These are phyloP conservation scores for Rhabdomys pumilio DNA, from an alignment of 2,797 vertebrate genomes.

Conservation along the genomic window DNA sequence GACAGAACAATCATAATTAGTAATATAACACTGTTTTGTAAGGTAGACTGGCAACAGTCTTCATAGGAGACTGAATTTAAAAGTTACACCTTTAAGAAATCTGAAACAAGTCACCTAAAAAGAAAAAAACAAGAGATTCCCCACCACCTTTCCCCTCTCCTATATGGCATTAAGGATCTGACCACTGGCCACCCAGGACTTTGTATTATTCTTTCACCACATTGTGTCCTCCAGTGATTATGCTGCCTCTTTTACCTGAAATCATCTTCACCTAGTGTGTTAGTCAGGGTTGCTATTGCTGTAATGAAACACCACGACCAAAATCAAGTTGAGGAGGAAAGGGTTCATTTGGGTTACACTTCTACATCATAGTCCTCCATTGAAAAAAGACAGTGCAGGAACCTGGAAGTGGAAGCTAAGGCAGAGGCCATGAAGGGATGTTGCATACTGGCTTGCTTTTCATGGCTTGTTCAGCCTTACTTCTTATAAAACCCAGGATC, in stretches of 20 bases:
- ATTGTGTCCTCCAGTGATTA: neutral
- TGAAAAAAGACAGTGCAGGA: neutral
- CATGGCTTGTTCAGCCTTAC: neutral
- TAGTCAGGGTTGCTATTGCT: neutral
- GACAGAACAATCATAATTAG: constrained; percentile 38
- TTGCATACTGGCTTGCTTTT: neutral
- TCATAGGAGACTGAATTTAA: neutral
- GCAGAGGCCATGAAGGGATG: neutral
- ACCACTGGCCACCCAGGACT: neutral
- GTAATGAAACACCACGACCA: neutral
- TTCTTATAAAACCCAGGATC: neutral
- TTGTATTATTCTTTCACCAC: neutral
- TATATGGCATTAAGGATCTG: constrained; percentile 6
- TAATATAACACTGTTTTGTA: constrained; percentile 41
- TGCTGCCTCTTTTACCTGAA: constrained; percentile 12
- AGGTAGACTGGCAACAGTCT: neutral
- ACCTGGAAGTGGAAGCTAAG: neutral
- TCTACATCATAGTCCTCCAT: neutral
- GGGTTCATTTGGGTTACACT: neutral
- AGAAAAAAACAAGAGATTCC: neutral
- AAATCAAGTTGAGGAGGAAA: neutral
- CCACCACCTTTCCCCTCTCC: neutral
- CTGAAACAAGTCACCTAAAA: neutral
- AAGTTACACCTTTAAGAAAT: neutral
- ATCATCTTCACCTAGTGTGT: neutral